Base-by-base conservation (phyloP, 2,888 invertebrate species). In the Pterostichus niger region DNA sequence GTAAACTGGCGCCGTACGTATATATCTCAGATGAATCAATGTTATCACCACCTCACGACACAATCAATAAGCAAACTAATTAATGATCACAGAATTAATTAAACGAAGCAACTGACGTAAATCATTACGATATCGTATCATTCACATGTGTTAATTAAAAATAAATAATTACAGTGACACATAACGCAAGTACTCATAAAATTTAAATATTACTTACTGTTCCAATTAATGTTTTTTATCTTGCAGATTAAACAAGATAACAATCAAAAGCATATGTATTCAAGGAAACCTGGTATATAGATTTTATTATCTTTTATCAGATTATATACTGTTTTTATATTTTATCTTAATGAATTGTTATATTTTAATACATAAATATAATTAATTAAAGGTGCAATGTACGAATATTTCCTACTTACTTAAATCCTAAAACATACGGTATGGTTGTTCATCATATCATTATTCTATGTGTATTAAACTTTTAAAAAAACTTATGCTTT, bases 1-100 rank as follows among this genome's bases (percentile, higher is more conserved):
- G 61, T 33, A 33, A 11, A 61, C 5, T 7, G 13, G 7, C 24
- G 11, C 10, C 15, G 3, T 24, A 11, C 10, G 59, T 9, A 54
- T 1, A 6, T 24, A 59, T 59, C 59, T 59, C 59, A 59, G 59
- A 71, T 9, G 15, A 71, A 71, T 71, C 71, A 15, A 71, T 17
- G 13, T 44, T 71, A 71, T 71, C 71, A 71, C 71, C 40, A 40
- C 35, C 68, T 15, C 40, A 68, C 59, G 49, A 49, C 59, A 35
- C 0, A 68, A 68, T 71, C 71, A 71, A 71, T 71, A 40, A 46
- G 40, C 17, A 11, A 40, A 71, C 46, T 17, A 71, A 44, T 71
- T 71, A 71, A 71, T 71, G 17, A 46, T 6, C 71, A 44, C 15
- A 71, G 71, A 44, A 71, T 71, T 71, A 71, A 71, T 71, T 71